These are phyloP conservation scores for Pelusios castaneus DNA, from an alignment of 2,113 vertebrate genomes.

Conservation along the genomic window DNA sequence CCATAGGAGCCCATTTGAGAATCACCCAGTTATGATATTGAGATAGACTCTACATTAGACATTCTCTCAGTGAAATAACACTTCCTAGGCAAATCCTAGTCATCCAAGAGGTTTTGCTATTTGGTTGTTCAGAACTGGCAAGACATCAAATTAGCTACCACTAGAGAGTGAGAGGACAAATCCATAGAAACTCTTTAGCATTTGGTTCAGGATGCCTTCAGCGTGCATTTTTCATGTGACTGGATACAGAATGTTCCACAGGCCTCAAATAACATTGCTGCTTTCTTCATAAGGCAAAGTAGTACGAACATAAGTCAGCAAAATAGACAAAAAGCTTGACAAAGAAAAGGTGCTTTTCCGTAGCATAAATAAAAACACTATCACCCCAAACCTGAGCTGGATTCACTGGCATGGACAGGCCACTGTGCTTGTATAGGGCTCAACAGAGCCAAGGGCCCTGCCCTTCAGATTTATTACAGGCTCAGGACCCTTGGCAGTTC, in stretches of 20 bases:
- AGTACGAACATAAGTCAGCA: conserved; percentile 66
- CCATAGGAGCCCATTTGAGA: not conserved
- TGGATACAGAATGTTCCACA: conserved; percentile 24
- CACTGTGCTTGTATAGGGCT: conserved; percentile 46
- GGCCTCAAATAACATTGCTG: conserved; percentile 67
- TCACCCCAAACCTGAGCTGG: conserved; percentile 30
- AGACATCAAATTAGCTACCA: not conserved
- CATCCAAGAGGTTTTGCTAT: not conserved
- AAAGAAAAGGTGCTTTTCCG: conserved; percentile 26
- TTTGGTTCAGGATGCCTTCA: conserved; percentile 10
- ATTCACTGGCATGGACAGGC: conserved; percentile 67
- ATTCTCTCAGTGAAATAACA: not conserved
- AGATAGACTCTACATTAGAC: not conserved
- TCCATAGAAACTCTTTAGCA: not conserved
- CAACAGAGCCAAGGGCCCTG: conserved; percentile 24
- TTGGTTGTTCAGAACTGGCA: conserved; percentile 39
- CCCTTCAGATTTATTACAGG: conserved; percentile 41
- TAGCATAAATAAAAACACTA: conserved; percentile 27
- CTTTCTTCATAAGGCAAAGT: not conserved
- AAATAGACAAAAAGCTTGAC: conserved; percentile 8
- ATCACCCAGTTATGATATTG: accelerated
- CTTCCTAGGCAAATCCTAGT: not conserved
- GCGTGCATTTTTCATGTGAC: conserved; percentile 10
- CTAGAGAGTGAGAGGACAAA: conserved; percentile 30
- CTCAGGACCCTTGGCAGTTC: not conserved